These are phyloP conservation scores for Lymantria monacha DNA, from an alignment of 2,888 invertebrate genomes.

Conservation along the genomic window DNA sequence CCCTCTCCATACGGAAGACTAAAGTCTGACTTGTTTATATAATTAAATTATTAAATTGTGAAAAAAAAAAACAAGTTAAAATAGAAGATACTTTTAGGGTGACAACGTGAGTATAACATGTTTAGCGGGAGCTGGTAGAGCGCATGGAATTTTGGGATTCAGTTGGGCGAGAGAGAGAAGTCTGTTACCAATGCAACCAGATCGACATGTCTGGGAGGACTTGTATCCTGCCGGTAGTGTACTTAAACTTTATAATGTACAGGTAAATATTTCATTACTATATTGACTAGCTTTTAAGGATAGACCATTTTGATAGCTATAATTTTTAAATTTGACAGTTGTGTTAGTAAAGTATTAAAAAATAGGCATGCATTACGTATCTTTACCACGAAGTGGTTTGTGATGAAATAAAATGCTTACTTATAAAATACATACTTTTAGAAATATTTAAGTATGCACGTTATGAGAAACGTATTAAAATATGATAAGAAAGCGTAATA, in stretches of 20 bases:
- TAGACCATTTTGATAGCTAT: too few species aligned
- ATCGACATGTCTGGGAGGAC: conserved; percentile 92
- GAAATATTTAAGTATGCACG: too few species aligned
- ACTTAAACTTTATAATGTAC: conserved; percentile 88
- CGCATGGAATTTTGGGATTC: conserved; percentile 87
- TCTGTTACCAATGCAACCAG: conserved; percentile 87
- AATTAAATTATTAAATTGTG: not conserved
- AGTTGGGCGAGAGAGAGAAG: conserved; percentile 92
- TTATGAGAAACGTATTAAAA: too few species aligned
- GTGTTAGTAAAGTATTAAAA: too few species aligned
- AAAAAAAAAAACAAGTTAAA: not conserved
- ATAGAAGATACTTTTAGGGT: conserved; percentile 69
- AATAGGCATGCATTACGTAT: too few species aligned
- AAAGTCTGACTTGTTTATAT: too few species aligned
- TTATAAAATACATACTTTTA: too few species aligned
- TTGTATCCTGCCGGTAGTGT: conserved; percentile 92
- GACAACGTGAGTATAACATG: conserved; percentile 87
- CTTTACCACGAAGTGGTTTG: too few species aligned
- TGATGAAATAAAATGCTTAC: too few species aligned
- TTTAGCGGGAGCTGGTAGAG: conserved; percentile 84
- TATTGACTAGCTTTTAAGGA: not conserved
- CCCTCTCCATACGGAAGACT: too few species aligned
- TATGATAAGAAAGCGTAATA: too few species aligned
- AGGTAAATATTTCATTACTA: conserved; percentile 68
- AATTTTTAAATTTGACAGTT: too few species aligned